Percentiles rank a stretch among this genome's conserved stretches.
These are phyloP conservation scores for Haliaeetus leucogaster DNA, from an alignment of 2,113 vertebrate genomes.

Conservation along the genomic window DNA sequence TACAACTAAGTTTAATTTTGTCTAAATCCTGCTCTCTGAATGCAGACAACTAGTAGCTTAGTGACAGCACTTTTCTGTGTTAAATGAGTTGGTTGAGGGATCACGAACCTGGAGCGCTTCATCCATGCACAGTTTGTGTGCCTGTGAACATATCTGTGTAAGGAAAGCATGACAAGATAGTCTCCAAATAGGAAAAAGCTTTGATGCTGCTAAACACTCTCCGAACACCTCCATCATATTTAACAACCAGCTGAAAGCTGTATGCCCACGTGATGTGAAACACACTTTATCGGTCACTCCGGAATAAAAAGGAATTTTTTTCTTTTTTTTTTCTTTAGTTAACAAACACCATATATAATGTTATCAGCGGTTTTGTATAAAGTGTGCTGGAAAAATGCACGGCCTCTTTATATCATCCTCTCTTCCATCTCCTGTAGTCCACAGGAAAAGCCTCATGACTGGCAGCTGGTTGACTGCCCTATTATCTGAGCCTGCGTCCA, in stretches of 20 bases:
- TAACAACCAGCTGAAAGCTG: neutral
- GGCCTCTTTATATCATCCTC: neutral
- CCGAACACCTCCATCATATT: neutral
- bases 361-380: neutral
- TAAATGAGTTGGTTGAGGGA: neutral
- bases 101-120: fast-evolving
- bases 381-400: neutral
- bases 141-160: neutral
- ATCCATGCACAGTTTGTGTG: neutral
- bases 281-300: neutral
- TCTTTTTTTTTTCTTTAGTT: neutral
- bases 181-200: neutral
- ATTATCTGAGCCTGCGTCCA: constrained; percentile 79
- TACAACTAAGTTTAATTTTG: neutral
- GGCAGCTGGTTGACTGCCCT: constrained; percentile 85
- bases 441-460: constrained; percentile 71
- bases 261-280: neutral
- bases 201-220: neutral
- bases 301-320: neutral
- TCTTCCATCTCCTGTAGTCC: neutral
- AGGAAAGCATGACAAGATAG: neutral
- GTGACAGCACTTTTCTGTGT: neutral
- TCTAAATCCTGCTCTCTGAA: neutral
- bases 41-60: neutral
- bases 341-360: neutral